Conservation (phyloP, 1,140 invertebrate species). For the Hylyphantes graminicola region DNA sequence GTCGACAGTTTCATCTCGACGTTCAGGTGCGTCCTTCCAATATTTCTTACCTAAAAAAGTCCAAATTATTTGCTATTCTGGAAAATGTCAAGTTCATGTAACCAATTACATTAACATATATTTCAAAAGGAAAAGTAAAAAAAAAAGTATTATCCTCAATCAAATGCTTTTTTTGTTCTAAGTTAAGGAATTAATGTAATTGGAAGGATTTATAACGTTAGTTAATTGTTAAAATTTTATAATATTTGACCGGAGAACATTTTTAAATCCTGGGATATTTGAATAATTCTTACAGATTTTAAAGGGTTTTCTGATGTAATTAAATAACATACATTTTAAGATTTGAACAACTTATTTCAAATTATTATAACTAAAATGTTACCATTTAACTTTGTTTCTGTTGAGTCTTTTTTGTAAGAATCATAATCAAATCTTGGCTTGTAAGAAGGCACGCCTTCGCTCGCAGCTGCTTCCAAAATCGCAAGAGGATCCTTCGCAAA, state of each 20-base stretch:
- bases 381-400: slow-evolving; percentile 46
- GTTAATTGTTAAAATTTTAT: not conserved
- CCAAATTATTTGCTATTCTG: too few species aligned
- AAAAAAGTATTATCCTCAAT: too few species aligned
- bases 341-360: too few species aligned
- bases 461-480: slow-evolving; percentile 26
- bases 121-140: too few species aligned
- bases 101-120: too few species aligned
- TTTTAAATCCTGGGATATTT: not conserved
- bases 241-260: not conserved
- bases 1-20: slow-evolving; percentile 39
- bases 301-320: too few species aligned
- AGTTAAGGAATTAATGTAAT: too few species aligned
- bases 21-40: slow-evolving; percentile 44
- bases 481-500: slow-evolving; percentile 3
- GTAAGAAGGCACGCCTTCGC: slow-evolving; percentile 26
- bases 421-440: slow-evolving; percentile 49
- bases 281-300: too few species aligned
- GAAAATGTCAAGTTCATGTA: too few species aligned
- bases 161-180: too few species aligned
- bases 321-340: too few species aligned
- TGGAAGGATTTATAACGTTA: too few species aligned
- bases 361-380: not conserved
- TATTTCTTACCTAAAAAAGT: slow-evolving; percentile 38
- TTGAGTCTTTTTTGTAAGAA: slow-evolving; percentile 33